These are phyloP conservation scores for Forbesichthys agassizii DNA, from an alignment of 2,113 vertebrate species.

Conservation along the genomic window DNA sequence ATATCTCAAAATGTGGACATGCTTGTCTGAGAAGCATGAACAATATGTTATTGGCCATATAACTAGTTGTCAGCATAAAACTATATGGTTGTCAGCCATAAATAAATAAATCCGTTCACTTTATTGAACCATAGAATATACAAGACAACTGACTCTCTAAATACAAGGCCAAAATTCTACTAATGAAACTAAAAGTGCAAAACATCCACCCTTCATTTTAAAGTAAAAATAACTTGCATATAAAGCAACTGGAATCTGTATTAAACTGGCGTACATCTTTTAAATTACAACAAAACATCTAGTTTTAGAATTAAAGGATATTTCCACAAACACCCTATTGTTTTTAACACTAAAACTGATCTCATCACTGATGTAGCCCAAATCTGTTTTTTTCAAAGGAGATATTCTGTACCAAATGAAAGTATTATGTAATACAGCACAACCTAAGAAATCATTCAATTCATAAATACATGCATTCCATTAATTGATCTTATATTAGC, in stretches of 20 bases:
- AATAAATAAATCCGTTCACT: slow-evolving; percentile 37
- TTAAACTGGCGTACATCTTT: background rate
- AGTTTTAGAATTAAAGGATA: slow-evolving; percentile 28
- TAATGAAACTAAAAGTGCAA: slow-evolving; percentile 52
- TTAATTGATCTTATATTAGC: slow-evolving; percentile 48
- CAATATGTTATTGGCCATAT: background rate
- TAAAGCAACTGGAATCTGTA: slow-evolving; percentile 13
- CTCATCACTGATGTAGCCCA: slow-evolving; percentile 2
- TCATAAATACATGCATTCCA: slow-evolving; percentile 77
- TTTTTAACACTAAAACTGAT: slow-evolving; percentile 37
- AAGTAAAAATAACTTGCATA: slow-evolving; percentile 30
- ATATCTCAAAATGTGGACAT: too few relatives aligned
- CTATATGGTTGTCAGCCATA: background rate
- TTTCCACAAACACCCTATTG: slow-evolving; percentile 28
- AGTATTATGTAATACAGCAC: slow-evolving; percentile 27
- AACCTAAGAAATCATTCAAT: slow-evolving; percentile 56
- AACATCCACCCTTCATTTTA: slow-evolving; percentile 19
- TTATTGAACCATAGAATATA: slow-evolving; percentile 63
- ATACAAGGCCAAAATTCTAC: slow-evolving; percentile 32
- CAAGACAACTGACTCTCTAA: slow-evolving; percentile 28
- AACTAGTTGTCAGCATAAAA: too few relatives aligned
- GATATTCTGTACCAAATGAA: slow-evolving; percentile 41
- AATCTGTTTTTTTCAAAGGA: slow-evolving; percentile 29
- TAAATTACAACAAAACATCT: background rate
- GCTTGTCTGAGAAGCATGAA: background rate